Evolutionary conservation across 2,113 vertebrate genomes (phyloP), one percentile per base, ranked within the genome.

Genomic region (Reinhardtius hippoglossoides): DNA sequence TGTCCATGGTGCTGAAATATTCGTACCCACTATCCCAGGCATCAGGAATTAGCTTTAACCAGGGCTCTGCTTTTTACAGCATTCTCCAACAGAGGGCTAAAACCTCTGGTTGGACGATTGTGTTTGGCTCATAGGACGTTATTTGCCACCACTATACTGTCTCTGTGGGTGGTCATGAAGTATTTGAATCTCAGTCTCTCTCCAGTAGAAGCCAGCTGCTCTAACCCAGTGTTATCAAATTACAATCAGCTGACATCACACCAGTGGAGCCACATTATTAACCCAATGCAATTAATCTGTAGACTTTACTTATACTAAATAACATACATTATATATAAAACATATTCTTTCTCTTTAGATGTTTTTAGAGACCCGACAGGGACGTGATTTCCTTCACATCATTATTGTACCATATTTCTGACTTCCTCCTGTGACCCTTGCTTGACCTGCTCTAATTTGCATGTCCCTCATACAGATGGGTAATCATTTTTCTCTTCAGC

Each of bases 381-480:
- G 60, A 63, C 26, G 58, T 3, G 62, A 21, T 81, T 81, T 65
- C 60, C 52, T 42, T 83, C 54, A 71, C 56, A 71, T 21, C 4
- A 70, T 77, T 71, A 64, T 56, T 57, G 57, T 26, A 54, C 58
- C 68, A 70, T 74, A 69, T 86, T 71, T 69, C 65, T 78, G 54
- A 67, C 52, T 73, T 31, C 61, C 18, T 68, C 44, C 52, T 21
- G n/a, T 68, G 79, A 82, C 71, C 72, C 40, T 58, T 44, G 40
- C 2, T 20, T 74, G 82, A 76, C 78, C 83, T 15, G 69, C 50
- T 86, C 67, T 74, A 37, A 87, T 89, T 88, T 89, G 75, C 74
- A 87, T 88, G 76, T 85, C 80, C 55, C 76, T 80, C 71, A 82
- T 81, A 81, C 79, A 72, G 75, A 87, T 67, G 72, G 78, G 58